Base-by-base conservation (phyloP, 1,140 invertebrate genomes). In the Tigriopus japonicus region DNA sequence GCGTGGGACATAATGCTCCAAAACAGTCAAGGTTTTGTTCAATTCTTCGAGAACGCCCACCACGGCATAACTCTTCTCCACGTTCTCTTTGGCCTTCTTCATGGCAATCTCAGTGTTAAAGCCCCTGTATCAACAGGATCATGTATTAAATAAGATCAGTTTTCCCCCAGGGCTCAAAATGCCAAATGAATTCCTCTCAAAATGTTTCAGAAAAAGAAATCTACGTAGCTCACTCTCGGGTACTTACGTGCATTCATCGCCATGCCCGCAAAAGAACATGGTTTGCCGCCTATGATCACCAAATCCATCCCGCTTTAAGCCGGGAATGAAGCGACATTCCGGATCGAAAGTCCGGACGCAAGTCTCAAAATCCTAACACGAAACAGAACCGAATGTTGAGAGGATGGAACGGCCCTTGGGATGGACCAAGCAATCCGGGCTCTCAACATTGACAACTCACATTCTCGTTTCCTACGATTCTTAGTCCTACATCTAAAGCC, bases 11-110 rank as follows among this genome's bases (percentile, higher is more conserved):
- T 88, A 89, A 68, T 84, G 77, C 71, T 91, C 85, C 28, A 90
- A 73, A 24, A 89, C 87, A 1, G 82, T 78, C 1, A 91, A 74
- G 0, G 86, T 89, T 1, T 81, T 80, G 71, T 90, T 88, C 67
- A 89, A 77, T 67, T 90, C 86, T 68, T 90, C 86, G 0, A 91
- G 73, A 7, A 91, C 84, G 0, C 87, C 86, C 6, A 91, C 86
- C 0, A 89, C 86, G 0, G 86, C 81, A 67, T 89, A 91, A 66
- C 88, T 80, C 65, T 81, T 77, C 67, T 90, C 86, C 1, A 89
- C 85, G 5, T 85, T 84, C 60, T 80, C 73, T 71, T 89, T 90
- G 0, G 87, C 86, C 65, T 80, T 78, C 68, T 88, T 83, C 63
- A 90, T 69, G 0, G 86, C 86, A 63, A 83, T 85, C n/a, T 81